Evolutionary conservation across 2,797 vertebrate species (phyloP).

Genomic region (Phrynocephalus vlangalii): DNA sequence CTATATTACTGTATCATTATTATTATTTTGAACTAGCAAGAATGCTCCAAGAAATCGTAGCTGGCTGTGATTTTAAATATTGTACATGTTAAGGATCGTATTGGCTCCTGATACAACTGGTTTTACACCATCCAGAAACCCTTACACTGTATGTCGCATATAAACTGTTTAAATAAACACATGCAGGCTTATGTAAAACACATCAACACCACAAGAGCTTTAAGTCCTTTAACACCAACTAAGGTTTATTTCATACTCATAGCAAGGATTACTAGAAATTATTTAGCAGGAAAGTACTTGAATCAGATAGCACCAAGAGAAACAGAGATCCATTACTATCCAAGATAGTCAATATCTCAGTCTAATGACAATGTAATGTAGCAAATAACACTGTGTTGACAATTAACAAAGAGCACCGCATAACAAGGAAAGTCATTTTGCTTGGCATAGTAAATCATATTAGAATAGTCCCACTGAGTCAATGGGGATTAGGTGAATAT

Average conservation of each 20-base stretch:
- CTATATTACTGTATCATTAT: neutral
- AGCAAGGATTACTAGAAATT: neutral
- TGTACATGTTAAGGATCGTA: neutral
- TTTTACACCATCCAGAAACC: neutral
- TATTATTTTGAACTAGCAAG: neutral
- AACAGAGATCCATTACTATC: neutral
- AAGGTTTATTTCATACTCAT: neutral
- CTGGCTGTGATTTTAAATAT: neutral
- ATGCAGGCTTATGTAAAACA: neutral
- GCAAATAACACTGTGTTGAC: neutral
- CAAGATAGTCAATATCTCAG: neutral
- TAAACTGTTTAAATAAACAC: neutral
- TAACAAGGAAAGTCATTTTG: neutral
- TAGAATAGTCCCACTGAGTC: neutral
- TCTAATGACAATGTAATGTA: neutral
- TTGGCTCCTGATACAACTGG: neutral
- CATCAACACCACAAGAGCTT: too few species aligned
- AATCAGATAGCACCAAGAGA: neutral
- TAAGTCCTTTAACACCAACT: neutral
- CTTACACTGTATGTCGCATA: neutral
- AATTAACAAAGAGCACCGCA: neutral
- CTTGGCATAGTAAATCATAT: neutral
- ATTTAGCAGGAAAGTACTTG: neutral
- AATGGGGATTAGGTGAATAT: neutral
- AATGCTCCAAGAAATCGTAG: neutral